Conservation (phyloP, 1,140 invertebrate species). For the Nephila pilipes region DNA sequence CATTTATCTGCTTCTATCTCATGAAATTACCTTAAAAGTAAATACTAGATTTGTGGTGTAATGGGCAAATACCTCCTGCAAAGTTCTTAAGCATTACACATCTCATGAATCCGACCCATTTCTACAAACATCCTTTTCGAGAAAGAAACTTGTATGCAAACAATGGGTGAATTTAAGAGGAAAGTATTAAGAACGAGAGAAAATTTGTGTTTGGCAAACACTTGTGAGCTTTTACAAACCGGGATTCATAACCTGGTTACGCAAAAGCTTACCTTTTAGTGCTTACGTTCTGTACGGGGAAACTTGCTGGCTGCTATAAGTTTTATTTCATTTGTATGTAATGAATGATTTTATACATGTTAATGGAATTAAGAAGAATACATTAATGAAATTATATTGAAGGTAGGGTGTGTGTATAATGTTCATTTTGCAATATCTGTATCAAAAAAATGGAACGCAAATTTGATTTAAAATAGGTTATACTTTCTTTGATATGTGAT, state of each 20-base stretch:
- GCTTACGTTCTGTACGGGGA: background rate
- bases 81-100: background rate
- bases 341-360: too few relatives aligned
- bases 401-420: too few relatives aligned
- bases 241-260: background rate
- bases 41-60: too few relatives aligned
- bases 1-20: too few relatives aligned
- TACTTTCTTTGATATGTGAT: too few relatives aligned
- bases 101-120: background rate
- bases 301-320: background rate
- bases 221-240: background rate
- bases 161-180: slow-evolving; percentile 6
- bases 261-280: background rate
- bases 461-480: too few relatives aligned
- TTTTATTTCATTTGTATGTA: too few relatives aligned
- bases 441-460: too few relatives aligned
- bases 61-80: background rate
- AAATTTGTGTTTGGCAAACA: slow-evolving; percentile 24
- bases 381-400: too few relatives aligned
- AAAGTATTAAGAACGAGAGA: background rate
- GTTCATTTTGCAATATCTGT: too few relatives aligned
- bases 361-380: too few relatives aligned
- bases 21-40: too few relatives aligned
- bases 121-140: background rate
- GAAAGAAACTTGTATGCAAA: background rate